phyloP scores from a whole-genome alignment of 2,888 invertebrate species.

The Achlya flavicornis region DNA sequence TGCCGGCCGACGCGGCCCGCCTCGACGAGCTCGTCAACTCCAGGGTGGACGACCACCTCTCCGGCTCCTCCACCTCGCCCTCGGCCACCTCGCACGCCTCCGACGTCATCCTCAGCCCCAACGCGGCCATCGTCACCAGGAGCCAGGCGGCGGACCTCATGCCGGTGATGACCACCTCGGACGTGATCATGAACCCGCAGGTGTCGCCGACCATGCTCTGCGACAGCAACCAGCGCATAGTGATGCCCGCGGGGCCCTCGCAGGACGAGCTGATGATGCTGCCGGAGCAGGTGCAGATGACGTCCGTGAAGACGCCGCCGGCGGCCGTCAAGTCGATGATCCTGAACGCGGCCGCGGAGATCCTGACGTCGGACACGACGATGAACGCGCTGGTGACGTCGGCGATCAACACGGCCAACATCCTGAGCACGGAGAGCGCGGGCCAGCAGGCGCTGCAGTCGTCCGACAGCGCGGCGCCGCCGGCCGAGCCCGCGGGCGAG shows the following conservation, averaged over 20 bases:
- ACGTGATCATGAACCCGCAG: slow-evolving; percentile 85
- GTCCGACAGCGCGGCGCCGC: slow-evolving; percentile 51
- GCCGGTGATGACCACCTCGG: slow-evolving; percentile 60
- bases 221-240: slow-evolving; percentile 52
- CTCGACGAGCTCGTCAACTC: slow-evolving; percentile 85
- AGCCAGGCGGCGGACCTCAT: slow-evolving; percentile 67
- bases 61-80: slow-evolving; percentile 61
- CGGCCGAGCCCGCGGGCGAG: slow-evolving; percentile 63
- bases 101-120: slow-evolving; percentile 66
- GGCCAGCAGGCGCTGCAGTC: slow-evolving; percentile 43
- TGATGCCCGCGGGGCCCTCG: slow-evolving; percentile 44
- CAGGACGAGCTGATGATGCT: slow-evolving; percentile 72
- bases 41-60: slow-evolving; percentile 68
- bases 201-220: slow-evolving; percentile 85
- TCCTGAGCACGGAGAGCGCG: slow-evolving; percentile 66
- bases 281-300: slow-evolving; percentile 63
- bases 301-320: slow-evolving; percentile 81
- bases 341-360: slow-evolving; percentile 88
- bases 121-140: slow-evolving; percentile 60
- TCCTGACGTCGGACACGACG: slow-evolving; percentile 85
- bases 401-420: slow-evolving; percentile 79
- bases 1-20: slow-evolving; percentile 75
- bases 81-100: slow-evolving; percentile 63
- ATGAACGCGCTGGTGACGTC: slow-evolving; percentile 84
- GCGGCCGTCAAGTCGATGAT: slow-evolving; percentile 90